Evolutionary conservation across 2,888 invertebrate species (phyloP).

Genomic region (Hartigia nigra): DNA sequence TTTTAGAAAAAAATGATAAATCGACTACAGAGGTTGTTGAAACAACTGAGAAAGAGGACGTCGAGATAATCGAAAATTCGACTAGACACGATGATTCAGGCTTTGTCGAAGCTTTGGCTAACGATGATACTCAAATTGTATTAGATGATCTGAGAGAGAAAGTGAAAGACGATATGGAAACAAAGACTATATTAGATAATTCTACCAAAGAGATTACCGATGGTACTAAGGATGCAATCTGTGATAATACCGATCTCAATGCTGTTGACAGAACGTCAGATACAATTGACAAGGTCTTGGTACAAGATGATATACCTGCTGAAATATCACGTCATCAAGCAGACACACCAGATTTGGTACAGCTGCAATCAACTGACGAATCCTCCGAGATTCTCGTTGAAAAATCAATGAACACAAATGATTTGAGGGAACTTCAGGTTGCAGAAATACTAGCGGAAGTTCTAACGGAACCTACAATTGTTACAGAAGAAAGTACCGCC

Average conservation of each 20-base stretch:
- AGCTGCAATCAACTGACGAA: background rate
- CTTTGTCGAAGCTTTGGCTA: background rate
- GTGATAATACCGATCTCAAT: conserved; percentile 23
- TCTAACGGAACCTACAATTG: background rate
- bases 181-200: background rate
- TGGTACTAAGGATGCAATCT: conserved; percentile 14
- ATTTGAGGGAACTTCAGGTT: background rate
- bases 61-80: conserved; percentile 6
- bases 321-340: background rate
- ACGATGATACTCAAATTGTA: background rate
- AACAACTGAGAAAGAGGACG: background rate
- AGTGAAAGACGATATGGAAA: conserved; percentile 9
- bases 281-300: background rate
- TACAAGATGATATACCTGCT: background rate
- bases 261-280: background rate
- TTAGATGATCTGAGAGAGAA: conserved; percentile 4
- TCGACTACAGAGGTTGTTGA: background rate
- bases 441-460: background rate
- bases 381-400: background rate
- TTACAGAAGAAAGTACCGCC: background rate
- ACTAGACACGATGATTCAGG: background rate
- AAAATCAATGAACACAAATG: background rate
- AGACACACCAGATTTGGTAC: background rate
- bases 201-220: conserved; percentile 24
- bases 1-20: conserved; percentile 8